Base-by-base conservation (phyloP, 37 sponge, comb jelly and placozoan genomes). In the Spongilla lacustris region DNA sequence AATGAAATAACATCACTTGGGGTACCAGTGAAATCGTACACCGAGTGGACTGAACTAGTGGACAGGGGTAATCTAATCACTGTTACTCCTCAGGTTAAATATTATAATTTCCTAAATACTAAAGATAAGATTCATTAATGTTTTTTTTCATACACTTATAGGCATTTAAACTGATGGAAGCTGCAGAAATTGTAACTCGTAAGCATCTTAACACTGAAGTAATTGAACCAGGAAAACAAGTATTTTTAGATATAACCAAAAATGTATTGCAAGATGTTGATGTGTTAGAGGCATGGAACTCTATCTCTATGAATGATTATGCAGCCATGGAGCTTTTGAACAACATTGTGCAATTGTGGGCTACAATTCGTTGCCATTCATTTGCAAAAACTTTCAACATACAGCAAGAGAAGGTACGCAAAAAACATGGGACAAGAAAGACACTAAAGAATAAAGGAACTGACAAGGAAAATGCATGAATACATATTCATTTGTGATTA, bases 341-440 rank as follows among this genome's bases (percentile, higher is more conserved):
- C 28, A 58, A 9, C n/a, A 79, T 86, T 72, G 27, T 46, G 24
- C 27, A 79, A 19, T 71, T 86, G 32, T 86, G 79, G 86, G 71
- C 73, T 30, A 78, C 79, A 11, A 71, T 86, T 26, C 49, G 80
- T 26, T 80, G 81, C 67, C 66, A 67, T 58, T 50, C 81, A 21
- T 80, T 80, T 66, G 81, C 81, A 50, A 58, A 49, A 33, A 58
- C 32, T 27, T 80, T 34, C 33, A 80, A 67, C 67, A 67, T 67
- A 33, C 58, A 66, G 32, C 33, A 67, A 22, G 21, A 67, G 21
- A 50, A 80, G 32, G 69, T 17, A 22, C n/a, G 23, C 34, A 41
- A 36, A 69, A 71, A 82, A 26, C 72, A 71, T 34, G 84, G 67
- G 12, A 83, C 84, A 27, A 83, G 84, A 50, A 83, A 74, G 67